phyloP scores from a whole-genome alignment of 2,888 invertebrate species.

The Ceriagrion tenellum region DNA sequence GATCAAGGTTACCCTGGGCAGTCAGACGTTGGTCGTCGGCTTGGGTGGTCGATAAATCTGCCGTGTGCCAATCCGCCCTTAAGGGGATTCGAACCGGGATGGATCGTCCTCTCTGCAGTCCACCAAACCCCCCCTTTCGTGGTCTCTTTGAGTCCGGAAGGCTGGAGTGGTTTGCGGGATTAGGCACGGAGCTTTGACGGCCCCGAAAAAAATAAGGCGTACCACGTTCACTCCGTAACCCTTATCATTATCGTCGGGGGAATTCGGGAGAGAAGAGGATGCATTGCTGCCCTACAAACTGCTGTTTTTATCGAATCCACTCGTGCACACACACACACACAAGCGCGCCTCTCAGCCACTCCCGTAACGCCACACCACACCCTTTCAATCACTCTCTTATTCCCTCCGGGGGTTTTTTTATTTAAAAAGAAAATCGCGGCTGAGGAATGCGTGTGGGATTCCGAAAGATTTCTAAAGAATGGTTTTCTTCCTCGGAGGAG shows the following conservation, averaged over 20 bases:
- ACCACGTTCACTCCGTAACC: background rate
- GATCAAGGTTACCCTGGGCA: background rate
- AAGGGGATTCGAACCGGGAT: background rate
- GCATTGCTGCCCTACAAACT: background rate
- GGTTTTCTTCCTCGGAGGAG: background rate
- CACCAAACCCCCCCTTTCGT: background rate
- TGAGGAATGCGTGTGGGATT: conserved; percentile 21
- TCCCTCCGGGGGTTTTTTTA: background rate
- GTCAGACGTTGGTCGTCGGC: background rate
- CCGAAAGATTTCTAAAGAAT: conserved; percentile 24
- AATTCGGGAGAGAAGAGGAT: background rate
- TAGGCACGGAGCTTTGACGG: background rate
- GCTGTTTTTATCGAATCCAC: conserved; percentile 11
- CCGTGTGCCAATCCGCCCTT: background rate
- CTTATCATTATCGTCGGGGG: background rate
- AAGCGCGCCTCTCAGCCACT: background rate
- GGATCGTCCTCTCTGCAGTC: background rate
- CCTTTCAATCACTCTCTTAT: conserved; percentile 1
- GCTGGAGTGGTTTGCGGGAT: background rate
- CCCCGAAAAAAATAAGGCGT: background rate
- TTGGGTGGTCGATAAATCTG: background rate
- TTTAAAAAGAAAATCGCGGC: background rate
- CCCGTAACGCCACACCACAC: background rate
- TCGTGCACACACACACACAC: too few species aligned
- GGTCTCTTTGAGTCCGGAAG: background rate